Evolutionary conservation across 2,797 vertebrate species (phyloP), one percentile per base, ranked within the genome.

Genomic region (Hyperoplus lanceolatus): DNA sequence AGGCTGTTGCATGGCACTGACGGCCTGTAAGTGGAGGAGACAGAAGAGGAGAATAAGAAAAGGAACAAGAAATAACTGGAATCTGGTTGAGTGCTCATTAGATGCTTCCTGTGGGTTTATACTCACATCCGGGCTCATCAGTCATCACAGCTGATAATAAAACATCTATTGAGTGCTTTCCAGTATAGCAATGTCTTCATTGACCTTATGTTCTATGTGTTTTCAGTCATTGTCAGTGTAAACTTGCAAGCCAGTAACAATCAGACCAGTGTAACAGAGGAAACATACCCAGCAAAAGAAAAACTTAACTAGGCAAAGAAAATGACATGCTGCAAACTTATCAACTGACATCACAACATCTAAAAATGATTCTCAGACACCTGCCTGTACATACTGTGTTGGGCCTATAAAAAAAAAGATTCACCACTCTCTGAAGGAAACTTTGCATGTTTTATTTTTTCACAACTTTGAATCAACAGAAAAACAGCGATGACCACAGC

Each of bases 1-100:
- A 0, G 90, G 86, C 85, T 96, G 97, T 85, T 96, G 97, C 85
- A 98, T 94, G 9, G 96, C 95, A 91, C 94, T 94, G 77, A 96
- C 96, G 68, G 96, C 96, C 98, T 99, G 81, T 21, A 62, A 73
- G 58, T 13, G 48, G 41, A 75, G 49, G 21, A 72, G 18, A 76
- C 15, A 67, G 36, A 61, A 60, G 38, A 73, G 36, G 29, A 48
- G 6, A 70, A 57, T 53, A 10, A 79, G 16, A 14, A 49, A 6
- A 1, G 21, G 0, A 29, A 29, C 29, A 13, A 69, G 36, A 10
- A 21, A 65, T 12, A 16, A 53, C 4, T 48, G 36, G n/a, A 49
- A 69, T 42, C 12, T 21, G 7, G 42, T 46, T 63, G 5, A 15
- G 16, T 16, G 18, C 9, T 51, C 12, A 18, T 43, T 50, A 55